Evolutionary conservation across 2,888 invertebrate species (phyloP).

Genomic region (Epistrophe grossulariae): DNA sequence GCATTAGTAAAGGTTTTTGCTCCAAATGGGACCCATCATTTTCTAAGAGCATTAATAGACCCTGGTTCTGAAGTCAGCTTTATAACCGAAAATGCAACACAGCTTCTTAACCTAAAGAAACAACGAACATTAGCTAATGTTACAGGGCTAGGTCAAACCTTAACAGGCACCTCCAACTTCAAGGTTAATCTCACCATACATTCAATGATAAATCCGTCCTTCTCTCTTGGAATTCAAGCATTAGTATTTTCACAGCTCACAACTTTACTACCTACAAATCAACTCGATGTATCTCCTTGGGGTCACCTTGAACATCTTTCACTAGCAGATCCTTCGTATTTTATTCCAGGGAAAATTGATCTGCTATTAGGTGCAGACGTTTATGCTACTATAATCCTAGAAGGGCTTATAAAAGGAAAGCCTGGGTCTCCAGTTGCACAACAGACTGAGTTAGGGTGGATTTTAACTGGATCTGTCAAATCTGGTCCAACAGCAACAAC

Average conservation of each 20-base stretch:
- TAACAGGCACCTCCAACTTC: slow-evolving; percentile 20
- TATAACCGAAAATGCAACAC: slow-evolving; percentile 2
- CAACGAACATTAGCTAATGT: not conserved
- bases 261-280: not conserved
- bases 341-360: slow-evolving; percentile 24
- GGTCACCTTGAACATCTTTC: not conserved
- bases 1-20: not conserved
- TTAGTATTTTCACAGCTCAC: too few relatives aligned
- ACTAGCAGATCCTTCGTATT: slow-evolving; percentile 29
- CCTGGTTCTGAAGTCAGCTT: slow-evolving; percentile 6
- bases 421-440: slow-evolving; percentile 35
- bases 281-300: not conserved
- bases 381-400: slow-evolving; percentile 26
- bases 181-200: slow-evolving; percentile 19
- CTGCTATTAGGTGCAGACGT: slow-evolving; percentile 23
- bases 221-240: not conserved
- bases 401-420: slow-evolving; percentile 16
- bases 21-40: not conserved
- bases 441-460: slow-evolving; percentile 35
- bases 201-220: not conserved
- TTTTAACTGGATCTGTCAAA: slow-evolving; percentile 14
- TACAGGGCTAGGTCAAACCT: slow-evolving; percentile 21
- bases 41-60: slow-evolving; percentile 19
- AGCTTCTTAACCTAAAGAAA: not conserved
- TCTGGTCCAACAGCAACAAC: not conserved